A percentile compares a stretch with the other conserved stretches of the same genome.
These are phyloP conservation scores for Ochropleura leucogaster DNA, from an alignment of 2,888 invertebrate genomes.

Conservation along the genomic window DNA sequence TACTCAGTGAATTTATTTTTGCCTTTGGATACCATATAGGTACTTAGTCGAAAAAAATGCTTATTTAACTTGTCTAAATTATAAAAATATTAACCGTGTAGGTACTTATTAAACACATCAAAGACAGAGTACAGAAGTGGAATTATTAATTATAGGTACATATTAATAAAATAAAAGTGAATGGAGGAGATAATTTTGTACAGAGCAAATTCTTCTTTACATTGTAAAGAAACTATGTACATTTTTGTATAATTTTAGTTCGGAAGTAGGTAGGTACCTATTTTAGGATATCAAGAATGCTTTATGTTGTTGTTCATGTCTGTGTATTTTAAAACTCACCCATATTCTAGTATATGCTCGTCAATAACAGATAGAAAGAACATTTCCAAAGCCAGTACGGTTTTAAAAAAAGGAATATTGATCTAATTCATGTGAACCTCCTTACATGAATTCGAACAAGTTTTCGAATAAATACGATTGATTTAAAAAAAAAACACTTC, in stretches of 20 bases:
- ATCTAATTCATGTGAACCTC: not conserved
- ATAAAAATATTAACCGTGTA: not conserved
- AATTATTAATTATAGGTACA: too few species aligned
- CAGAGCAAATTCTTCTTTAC: not conserved
- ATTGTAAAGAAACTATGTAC: not conserved
- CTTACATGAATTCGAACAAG: not conserved
- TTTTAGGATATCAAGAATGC: not conserved
- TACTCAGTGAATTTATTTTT: not conserved
- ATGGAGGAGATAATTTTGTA: too few species aligned
- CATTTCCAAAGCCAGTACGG: not conserved
- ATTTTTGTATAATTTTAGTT: not conserved
- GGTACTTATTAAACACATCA: too few species aligned
- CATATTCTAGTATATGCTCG: not conserved
- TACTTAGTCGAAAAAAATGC: slow-evolving; percentile 16
- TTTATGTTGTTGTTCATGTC: not conserved
- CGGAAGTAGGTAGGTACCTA: not conserved
- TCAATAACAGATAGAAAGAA: not conserved
- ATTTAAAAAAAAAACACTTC: not conserved
- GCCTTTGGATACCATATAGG: too few species aligned
- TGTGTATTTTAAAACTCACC: slow-evolving; percentile 1
- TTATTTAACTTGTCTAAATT: slow-evolving; percentile 11
- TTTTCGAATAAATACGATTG: not conserved
- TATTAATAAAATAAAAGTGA: too few species aligned
- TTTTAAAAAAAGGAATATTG: not conserved
- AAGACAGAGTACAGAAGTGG: too few species aligned